Evolutionary conservation across 2,888 invertebrate genomes (phyloP), one percentile per base, ranked within the genome.

Genomic region (Chrysolina haemoptera): DNA sequence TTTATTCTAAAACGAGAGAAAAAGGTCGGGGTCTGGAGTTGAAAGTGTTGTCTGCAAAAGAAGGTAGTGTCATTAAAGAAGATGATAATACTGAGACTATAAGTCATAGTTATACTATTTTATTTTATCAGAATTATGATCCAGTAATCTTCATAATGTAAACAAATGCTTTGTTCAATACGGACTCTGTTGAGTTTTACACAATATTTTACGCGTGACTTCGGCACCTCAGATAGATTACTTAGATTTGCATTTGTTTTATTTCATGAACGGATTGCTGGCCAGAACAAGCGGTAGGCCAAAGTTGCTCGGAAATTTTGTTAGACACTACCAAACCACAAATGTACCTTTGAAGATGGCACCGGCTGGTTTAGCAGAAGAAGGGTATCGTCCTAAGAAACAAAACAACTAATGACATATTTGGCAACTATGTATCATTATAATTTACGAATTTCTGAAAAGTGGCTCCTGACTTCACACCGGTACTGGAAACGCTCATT

Each of bases 1-100:
- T 65, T 89, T 88, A 89, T 86, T 89, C 88, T 84, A 88, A 84
- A 83, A 89, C 88, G 84, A 90, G 87, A 89, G 90, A 91, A 86
- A 91, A 91, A 74, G 91, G 91, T 87, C 90, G 88, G 81, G 90
- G 91, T 88, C 90, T 90, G 82, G 90, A 88, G 89, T 91, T 91
- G 89, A 90, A 91, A 87, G 90, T 89, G 86, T 87, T 87, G 88
- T 90, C 91, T 91, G 91, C 59, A 71, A 46, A 63, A 73, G 68
- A 73, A 68, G 18, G 22, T 43, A 70, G 55, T 62, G n/a, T 46
- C 3, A 27, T 68, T 66, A 65, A 55, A 40, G 59, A 22, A 18
- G 18, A 35, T 59, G 35, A 16, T 14, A 59, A 16, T 59, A 12
- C 18, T 22, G 22, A 4, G 20, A 20, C 4, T 20, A 43, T n/a